phyloP scores from a whole-genome alignment of 2,888 invertebrate species.

The Dryococelus australis region DNA sequence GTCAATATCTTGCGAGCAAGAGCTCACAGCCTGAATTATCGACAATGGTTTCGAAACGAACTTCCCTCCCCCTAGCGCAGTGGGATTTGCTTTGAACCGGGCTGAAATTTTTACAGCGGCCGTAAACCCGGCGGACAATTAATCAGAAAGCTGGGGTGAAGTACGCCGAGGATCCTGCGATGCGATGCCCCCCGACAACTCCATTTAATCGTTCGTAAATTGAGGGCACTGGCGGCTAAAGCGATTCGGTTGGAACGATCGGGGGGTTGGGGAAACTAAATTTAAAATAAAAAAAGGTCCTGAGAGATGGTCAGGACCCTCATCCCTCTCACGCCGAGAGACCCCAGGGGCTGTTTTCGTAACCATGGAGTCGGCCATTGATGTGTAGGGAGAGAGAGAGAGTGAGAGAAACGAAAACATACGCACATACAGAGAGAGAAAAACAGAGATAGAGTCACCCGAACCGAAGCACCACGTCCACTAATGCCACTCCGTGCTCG shows the following conservation, averaged over 20 bases:
- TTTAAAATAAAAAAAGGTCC: neutral
- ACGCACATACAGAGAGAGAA: no score
- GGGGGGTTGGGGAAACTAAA: neutral
- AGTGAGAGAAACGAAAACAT: neutral
- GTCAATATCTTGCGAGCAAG: no score
- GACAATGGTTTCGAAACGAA: no score
- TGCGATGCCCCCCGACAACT: no score
- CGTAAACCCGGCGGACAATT: no score
- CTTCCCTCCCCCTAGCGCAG: no score
- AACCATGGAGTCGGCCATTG: neutral
- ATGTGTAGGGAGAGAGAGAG: neutral
- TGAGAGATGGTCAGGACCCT: neutral
- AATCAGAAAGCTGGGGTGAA: no score
- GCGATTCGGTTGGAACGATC: neutral
- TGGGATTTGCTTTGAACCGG: no score
- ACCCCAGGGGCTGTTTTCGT: neutral
- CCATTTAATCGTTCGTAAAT: neutral
- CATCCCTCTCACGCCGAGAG: neutral
- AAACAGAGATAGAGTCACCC: no score
- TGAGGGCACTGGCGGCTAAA: neutral
- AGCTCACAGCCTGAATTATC: no score
- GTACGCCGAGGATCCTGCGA: no score
- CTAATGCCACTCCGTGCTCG: neutral
- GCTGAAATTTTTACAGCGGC: no score
- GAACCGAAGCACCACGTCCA: neutral